These are phyloP conservation scores for Siderastrea siderea DNA, from an alignment of 92 coral and sea anemone genomes.

Conservation along the genomic window DNA sequence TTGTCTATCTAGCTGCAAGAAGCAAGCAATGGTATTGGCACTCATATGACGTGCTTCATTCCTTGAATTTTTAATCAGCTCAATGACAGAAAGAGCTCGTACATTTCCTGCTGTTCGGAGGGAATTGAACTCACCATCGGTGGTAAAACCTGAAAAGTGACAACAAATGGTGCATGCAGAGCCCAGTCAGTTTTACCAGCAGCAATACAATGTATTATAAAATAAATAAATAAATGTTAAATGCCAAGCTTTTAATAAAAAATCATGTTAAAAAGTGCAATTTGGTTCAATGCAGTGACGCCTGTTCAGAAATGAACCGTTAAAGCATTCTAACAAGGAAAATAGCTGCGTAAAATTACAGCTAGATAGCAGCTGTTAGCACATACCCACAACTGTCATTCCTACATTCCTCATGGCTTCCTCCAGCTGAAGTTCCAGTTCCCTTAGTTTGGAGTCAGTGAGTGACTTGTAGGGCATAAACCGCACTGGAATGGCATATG, in stretches of 20 bases:
- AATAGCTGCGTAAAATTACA: too few species aligned
- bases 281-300: too few species aligned
- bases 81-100: conserved; percentile 61
- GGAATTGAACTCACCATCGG: conserved; percentile 70
- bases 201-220: too few species aligned
- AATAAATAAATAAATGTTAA: too few species aligned
- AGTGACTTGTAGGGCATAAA: conserved; percentile 68
- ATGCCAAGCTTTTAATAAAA: too few species aligned
- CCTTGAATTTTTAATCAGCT: conserved; percentile 43
- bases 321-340: too few species aligned
- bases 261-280: too few species aligned
- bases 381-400: conserved; percentile 49
- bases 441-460: conserved; percentile 60
- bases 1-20: conserved; percentile 42
- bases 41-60: conserved; percentile 57
- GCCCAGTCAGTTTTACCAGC: background rate
- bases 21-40: conserved; percentile 24
- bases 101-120: conserved; percentile 54
- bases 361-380: too few species aligned
- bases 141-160: conserved; percentile 36
- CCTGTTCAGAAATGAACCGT: too few species aligned
- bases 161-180: background rate
- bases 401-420: conserved; percentile 31
- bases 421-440: conserved; percentile 19
- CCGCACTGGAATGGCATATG: conserved; percentile 72